Evolutionary conservation across 2,797 vertebrate species (phyloP).

Genomic region (Bryconaethiops microstoma): DNA sequence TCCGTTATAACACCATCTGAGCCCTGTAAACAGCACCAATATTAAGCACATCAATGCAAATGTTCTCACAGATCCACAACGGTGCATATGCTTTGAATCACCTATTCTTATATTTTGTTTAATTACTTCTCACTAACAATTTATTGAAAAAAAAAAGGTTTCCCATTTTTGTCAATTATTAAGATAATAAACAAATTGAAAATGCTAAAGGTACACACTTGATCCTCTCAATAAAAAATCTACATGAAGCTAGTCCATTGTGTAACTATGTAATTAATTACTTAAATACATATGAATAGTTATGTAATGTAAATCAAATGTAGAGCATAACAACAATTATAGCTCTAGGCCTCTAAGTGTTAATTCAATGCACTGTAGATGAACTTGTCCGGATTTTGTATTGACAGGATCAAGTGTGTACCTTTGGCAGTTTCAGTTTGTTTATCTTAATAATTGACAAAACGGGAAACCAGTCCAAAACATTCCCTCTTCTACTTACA

Average conservation of each 20-base stretch:
- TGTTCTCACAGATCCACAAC: background rate
- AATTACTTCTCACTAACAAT: background rate
- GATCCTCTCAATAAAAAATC: background rate
- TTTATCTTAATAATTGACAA: no score
- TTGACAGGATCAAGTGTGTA: no score
- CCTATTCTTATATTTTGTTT: background rate
- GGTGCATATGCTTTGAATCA: background rate
- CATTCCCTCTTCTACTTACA: no score
- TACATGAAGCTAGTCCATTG: background rate
- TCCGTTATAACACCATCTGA: slow-evolving; percentile 82
- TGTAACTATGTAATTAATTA: background rate
- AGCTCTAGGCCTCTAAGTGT: background rate
- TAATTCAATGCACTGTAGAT: background rate
- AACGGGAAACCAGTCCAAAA: no score
- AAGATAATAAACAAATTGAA: no score
- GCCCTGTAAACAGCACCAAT: slow-evolving; percentile 68
- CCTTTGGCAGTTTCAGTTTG: no score
- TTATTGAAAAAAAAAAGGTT: background rate
- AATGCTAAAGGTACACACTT: no score
- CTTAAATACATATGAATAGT: background rate
- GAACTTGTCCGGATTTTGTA: no score
- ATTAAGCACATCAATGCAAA: background rate
- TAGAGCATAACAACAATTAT: background rate
- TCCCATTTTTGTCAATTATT: no score
- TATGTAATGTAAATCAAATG: background rate